phyloP scores from a whole-genome alignment of 1,140 invertebrate species.

The Habropoda laboriosa region DNA sequence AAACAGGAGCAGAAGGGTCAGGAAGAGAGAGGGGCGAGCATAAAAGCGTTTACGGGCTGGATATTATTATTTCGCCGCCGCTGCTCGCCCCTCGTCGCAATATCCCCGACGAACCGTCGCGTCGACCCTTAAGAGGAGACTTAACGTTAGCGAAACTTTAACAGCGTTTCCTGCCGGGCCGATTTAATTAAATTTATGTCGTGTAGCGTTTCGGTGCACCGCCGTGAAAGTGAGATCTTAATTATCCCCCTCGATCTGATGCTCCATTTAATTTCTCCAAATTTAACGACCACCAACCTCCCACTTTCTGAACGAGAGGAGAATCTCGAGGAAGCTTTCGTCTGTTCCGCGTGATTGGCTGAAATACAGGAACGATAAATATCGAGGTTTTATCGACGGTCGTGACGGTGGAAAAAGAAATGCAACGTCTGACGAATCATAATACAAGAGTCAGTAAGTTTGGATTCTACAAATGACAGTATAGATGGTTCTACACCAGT shows the following conservation, averaged over 20 bases:
- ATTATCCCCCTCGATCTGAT: neutral
- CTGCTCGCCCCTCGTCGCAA: neutral
- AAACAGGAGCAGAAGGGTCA: no score
- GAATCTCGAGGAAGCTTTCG: no score
- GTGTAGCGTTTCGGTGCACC: neutral
- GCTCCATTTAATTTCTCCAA: slow-evolving; percentile 22
- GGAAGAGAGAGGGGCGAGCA: no score
- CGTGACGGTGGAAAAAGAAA: neutral
- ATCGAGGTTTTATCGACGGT: neutral
- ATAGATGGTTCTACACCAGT: no score
- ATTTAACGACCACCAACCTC: neutral
- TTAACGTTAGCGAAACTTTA: slow-evolving; percentile 31
- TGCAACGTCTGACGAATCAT: no score
- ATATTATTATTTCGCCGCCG: slow-evolving; percentile 53
- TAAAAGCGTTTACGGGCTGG: slow-evolving; percentile 38
- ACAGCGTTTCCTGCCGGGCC: neutral
- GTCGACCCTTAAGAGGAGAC: neutral
- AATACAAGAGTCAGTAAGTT: no score
- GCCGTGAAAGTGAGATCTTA: slow-evolving; percentile 8
- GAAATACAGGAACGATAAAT: no score
- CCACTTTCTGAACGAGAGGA: no score
- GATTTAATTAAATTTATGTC: slow-evolving; percentile 34
- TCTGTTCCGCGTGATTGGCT: neutral
- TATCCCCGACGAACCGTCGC: neutral
- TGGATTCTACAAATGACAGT: no score